phyloP scores from a whole-genome alignment of 2,797 vertebrate species.

The Clarias platycephalus region DNA sequence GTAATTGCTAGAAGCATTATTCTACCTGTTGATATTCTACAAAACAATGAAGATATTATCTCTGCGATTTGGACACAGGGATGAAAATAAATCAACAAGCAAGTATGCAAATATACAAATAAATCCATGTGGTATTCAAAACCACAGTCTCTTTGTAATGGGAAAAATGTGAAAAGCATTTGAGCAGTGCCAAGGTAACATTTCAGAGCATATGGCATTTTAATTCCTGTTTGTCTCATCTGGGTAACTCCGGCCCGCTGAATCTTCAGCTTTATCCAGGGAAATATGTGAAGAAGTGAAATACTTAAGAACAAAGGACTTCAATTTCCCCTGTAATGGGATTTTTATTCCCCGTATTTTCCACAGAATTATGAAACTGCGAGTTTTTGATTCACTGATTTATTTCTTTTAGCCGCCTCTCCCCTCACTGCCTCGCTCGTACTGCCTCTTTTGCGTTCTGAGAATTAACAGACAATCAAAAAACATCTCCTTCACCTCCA shows the following conservation, averaged over 20 bases:
- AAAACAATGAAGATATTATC: constrained; percentile 23
- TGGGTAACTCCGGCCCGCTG: constrained; percentile 73
- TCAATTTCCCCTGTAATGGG: constrained; percentile 81
- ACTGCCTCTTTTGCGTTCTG: constrained; percentile 36
- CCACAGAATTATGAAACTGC: constrained; percentile 60
- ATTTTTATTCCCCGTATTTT: constrained; percentile 67
- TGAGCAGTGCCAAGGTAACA: constrained; percentile 72
- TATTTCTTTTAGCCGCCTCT: constrained; percentile 49
- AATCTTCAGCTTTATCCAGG: constrained; percentile 75
- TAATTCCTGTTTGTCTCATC: constrained; percentile 83
- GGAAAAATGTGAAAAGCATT: constrained; percentile 76
- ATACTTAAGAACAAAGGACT: constrained; percentile 78
- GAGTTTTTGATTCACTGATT: constrained; percentile 52
- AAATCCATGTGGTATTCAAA: constrained; percentile 56
- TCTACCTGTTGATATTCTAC: constrained; percentile 1
- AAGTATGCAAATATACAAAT: constrained; percentile 43
- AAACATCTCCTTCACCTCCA: constrained; percentile 47
- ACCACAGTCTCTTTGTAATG: constrained; percentile 71
- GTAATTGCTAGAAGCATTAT: background rate
- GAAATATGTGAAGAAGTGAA: constrained; percentile 77
- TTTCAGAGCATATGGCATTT: constrained; percentile 81
- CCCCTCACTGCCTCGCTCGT: constrained; percentile 37
- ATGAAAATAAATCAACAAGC: constrained; percentile 43
- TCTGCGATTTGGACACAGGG: constrained; percentile 4
- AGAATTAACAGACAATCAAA: constrained; percentile 54